Evolutionary conservation across 2,888 invertebrate genomes (phyloP).

Genomic region (Aphodius sticticus): DNA sequence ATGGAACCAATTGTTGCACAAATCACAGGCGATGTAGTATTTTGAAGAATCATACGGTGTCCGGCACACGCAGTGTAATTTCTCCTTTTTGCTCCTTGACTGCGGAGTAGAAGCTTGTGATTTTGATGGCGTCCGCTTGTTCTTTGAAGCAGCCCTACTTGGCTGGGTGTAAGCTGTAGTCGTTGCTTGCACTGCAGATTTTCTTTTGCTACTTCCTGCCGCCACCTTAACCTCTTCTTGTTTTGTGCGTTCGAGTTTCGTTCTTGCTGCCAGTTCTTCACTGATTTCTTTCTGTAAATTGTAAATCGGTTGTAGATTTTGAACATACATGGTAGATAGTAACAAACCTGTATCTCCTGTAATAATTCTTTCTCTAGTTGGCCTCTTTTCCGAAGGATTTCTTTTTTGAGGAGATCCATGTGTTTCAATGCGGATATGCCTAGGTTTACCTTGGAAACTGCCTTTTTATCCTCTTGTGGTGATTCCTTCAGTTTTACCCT

Average conservation of each 20-base stretch:
- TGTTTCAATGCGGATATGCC: conserved; percentile 84
- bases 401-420: conserved; percentile 91
- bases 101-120: conserved; percentile 38
- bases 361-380: conserved; percentile 89
- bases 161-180: conserved; percentile 54
- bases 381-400: conserved; percentile 90
- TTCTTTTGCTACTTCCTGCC: conserved; percentile 66
- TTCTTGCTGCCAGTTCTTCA: conserved; percentile 73
- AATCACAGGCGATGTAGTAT: conserved; percentile 98
- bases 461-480: conserved; percentile 65
- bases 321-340: not conserved
- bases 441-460: conserved; percentile 67
- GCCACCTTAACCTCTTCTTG: conserved; percentile 64
- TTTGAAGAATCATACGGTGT: conserved; percentile 96
- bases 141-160: conserved; percentile 31
- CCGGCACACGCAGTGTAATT: conserved; percentile 89
- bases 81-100: conserved; percentile 67
- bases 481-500: conserved; percentile 55
- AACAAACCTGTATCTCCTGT: conserved; percentile 81
- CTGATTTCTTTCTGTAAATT: conserved; percentile 74
- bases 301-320: not conserved
- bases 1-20: conserved; percentile 99
- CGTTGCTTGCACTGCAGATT: conserved; percentile 60
- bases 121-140: conserved; percentile 30
- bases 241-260: conserved; percentile 75